phyloP scores from a whole-genome alignment of 2,113 vertebrate genomes.

The Delphinus delphis region DNA sequence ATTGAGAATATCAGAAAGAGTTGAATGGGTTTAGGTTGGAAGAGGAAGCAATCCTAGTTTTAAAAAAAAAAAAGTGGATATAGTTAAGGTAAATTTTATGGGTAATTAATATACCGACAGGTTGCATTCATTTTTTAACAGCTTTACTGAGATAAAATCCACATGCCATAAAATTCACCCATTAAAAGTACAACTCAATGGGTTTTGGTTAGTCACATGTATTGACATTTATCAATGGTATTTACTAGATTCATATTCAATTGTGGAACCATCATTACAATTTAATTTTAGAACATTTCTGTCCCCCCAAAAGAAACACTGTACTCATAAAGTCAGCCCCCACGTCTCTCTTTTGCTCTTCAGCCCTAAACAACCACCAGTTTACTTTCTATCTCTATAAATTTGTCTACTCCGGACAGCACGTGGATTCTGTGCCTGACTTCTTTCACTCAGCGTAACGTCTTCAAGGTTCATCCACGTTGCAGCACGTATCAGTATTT shows the following conservation, averaged over 20 bases:
- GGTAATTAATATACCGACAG: constrained; percentile 16
- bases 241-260: not conserved
- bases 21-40: not conserved
- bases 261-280: not conserved
- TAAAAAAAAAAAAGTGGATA: not conserved
- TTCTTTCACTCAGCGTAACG: not conserved
- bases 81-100: constrained; percentile 6
- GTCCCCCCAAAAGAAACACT: not conserved
- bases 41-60: not conserved
- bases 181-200: not conserved
- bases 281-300: constrained; percentile 26
- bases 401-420: not conserved
- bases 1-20: constrained; percentile 7
- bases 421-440: not conserved
- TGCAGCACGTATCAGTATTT: not conserved
- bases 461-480: not conserved
- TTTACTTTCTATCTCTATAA: not conserved
- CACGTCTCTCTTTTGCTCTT: not conserved
- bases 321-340: not conserved
- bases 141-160: constrained; percentile 31
- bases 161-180: constrained; percentile 5
- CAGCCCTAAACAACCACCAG: not conserved
- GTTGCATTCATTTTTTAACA: not conserved
- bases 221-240: not conserved
- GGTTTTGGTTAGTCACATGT: not conserved